phyloP scores from a whole-genome alignment of 2,797 vertebrate genomes.

The Enteromius mattozi region DNA sequence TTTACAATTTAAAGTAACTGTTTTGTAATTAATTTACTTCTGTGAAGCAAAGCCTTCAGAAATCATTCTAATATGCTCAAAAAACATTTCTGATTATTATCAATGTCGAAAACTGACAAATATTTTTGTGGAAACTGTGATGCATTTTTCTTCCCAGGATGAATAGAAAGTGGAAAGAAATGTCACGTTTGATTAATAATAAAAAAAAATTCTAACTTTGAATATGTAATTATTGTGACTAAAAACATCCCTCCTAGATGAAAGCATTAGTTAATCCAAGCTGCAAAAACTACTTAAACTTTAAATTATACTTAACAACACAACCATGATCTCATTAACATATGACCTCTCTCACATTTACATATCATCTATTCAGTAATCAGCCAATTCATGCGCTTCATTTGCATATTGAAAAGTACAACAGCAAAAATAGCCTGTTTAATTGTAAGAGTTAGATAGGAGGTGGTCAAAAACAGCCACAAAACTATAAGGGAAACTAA shows the following conservation, averaged over 20 bases:
- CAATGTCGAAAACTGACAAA: not conserved
- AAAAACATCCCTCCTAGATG: not conserved
- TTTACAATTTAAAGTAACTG: not conserved
- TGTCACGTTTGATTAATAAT: not conserved
- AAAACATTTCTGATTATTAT: not conserved
- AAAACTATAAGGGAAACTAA: not conserved
- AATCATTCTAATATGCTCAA: not conserved
- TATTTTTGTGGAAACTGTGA: not conserved
- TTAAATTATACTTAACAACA: slow-evolving; percentile 1
- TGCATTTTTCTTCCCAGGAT: not conserved
- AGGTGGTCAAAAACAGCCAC: no score
- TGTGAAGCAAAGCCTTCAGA: not conserved
- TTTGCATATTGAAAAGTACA: not conserved
- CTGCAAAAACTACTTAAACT: not conserved
- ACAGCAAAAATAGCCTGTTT: not conserved
- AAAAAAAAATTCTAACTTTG: not conserved
- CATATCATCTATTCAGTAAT: slow-evolving; percentile 4
- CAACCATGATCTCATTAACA: not conserved
- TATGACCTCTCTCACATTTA: not conserved
- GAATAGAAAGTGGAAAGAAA: no score
- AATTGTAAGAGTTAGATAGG: not conserved
- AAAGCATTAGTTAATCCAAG: not conserved
- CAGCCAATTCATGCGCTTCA: not conserved
- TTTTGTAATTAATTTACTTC: not conserved
- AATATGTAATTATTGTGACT: not conserved